phyloP scores from a whole-genome alignment of 1,140 invertebrate genomes.

The Heliconius hermathena region DNA sequence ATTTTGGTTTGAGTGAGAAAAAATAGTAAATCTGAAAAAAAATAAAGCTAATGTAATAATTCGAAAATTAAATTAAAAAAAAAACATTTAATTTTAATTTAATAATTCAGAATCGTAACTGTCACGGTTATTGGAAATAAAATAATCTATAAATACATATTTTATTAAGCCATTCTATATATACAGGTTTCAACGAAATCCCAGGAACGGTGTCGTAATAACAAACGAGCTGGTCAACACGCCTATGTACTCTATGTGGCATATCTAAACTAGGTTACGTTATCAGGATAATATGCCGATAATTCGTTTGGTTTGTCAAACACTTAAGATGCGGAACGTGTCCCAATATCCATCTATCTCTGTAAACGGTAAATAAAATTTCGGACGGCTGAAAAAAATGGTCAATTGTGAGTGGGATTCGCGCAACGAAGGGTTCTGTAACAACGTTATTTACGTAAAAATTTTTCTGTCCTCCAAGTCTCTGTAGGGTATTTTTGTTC shows the following conservation, averaged over 20 bases:
- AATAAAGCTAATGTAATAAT: too few relatives aligned
- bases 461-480: too few relatives aligned
- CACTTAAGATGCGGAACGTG: constrained; percentile 46
- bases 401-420: too few relatives aligned
- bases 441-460: not conserved
- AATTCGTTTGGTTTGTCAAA: constrained; percentile 52
- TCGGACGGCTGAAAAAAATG: not conserved
- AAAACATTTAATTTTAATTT: too few relatives aligned
- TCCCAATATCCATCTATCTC: constrained; percentile 37
- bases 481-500: too few relatives aligned
- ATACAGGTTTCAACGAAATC: constrained; percentile 16
- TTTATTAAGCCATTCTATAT: not conserved
- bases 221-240: constrained; percentile 35
- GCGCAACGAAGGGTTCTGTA: too few relatives aligned
- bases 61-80: too few relatives aligned
- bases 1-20: too few relatives aligned
- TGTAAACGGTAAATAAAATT: constrained; percentile 25
- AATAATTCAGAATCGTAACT: not conserved
- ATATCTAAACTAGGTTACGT: constrained; percentile 50
- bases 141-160: not conserved
- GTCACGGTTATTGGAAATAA: not conserved
- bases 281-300: constrained; percentile 49
- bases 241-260: constrained; percentile 15
- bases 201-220: constrained; percentile 22
- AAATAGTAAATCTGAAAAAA: too few relatives aligned